Conservation (phyloP, 2,888 invertebrate genomes). For the Hypsopygia costalis region DNA sequence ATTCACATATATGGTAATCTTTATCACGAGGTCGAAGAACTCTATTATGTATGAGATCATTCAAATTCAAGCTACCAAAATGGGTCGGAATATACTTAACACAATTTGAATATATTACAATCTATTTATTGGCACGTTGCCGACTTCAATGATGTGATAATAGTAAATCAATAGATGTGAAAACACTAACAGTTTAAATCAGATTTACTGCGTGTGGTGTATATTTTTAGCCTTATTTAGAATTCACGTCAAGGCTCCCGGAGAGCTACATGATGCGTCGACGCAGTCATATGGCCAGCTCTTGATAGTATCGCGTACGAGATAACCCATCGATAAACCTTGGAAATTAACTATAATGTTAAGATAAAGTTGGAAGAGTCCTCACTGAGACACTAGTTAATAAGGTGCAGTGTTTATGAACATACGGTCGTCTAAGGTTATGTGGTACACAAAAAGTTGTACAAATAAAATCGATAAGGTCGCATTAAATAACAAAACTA, state of each 20-base stretch:
- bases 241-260: constrained; percentile 47
- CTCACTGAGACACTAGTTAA: constrained; percentile 23
- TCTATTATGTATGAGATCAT: too few relatives aligned
- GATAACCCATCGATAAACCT: constrained; percentile 60
- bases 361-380: constrained; percentile 20
- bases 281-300: constrained; percentile 35
- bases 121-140: too few relatives aligned
- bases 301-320: constrained; percentile 27
- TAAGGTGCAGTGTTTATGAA: constrained; percentile 33
- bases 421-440: constrained; percentile 29
- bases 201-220: constrained; percentile 21
- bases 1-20: too few relatives aligned
- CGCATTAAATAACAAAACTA: constrained; percentile 19
- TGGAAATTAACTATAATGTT: constrained; percentile 10
- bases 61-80: too few relatives aligned
- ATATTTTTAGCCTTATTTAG: constrained; percentile 46
- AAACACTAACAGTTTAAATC: too few relatives aligned
- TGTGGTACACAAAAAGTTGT: constrained; percentile 30
- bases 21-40: too few relatives aligned
- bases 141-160: too few relatives aligned
- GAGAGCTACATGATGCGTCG: constrained; percentile 28
- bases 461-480: constrained; percentile 24
- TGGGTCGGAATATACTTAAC: too few relatives aligned
- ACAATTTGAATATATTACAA: too few relatives aligned
- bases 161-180: too few relatives aligned